A percentile compares a stretch with the other conserved stretches of the same genome.
Conservation (phyloP, 2,797 vertebrate genomes). For the Loriculus beryllinus region DNA sequence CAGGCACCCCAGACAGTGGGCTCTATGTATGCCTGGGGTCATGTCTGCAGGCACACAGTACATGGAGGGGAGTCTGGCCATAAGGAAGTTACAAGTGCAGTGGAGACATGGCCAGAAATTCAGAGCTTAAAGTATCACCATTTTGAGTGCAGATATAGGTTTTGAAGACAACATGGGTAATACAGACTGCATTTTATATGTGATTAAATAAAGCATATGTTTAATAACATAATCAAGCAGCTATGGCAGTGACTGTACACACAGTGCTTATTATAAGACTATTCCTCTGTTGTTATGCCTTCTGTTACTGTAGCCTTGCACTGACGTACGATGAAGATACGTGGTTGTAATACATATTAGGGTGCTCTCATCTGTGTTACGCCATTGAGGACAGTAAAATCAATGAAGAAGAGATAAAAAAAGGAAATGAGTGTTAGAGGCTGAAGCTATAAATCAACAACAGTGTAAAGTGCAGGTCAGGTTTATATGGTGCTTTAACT, state of each 20-base stretch:
- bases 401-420: neutral
- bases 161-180: neutral
- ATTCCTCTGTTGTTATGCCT: neutral
- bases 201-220: neutral
- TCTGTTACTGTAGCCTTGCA: neutral
- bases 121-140: neutral
- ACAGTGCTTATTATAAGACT: neutral
- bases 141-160: neutral
- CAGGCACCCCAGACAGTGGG: neutral
- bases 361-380: neutral
- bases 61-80: neutral
- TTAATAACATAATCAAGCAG: neutral
- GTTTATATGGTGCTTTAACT: neutral
- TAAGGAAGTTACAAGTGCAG: neutral
- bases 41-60: neutral
- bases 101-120: neutral
- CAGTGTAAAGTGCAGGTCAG: accelerated
- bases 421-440: neutral
- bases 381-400: neutral
- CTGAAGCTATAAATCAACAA: neutral
- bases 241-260: neutral
- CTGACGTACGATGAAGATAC: neutral
- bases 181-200: neutral
- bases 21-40: neutral
- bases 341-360: neutral